phyloP scores from a whole-genome alignment of 2,113 vertebrate species.

The Mesembrinibis cayennensis region DNA sequence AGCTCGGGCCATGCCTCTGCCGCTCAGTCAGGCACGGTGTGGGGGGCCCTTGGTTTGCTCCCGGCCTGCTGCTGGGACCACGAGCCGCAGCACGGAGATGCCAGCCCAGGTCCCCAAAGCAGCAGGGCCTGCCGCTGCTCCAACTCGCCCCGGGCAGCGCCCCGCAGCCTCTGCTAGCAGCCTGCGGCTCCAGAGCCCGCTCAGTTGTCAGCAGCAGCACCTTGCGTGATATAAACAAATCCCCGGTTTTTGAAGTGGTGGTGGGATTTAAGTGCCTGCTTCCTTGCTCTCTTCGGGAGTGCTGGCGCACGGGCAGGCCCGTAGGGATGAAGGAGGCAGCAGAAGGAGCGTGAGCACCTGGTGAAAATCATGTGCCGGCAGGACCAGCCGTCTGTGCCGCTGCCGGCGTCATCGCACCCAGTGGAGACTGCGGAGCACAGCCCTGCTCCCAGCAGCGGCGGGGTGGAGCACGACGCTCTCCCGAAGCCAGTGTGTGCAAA shows the following conservation, averaged over 20 bases:
- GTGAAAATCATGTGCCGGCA: background rate
- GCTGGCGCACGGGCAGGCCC: background rate
- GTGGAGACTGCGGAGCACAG: accelerated
- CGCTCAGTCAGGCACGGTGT: accelerated
- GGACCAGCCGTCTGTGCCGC: background rate
- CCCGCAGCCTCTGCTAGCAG: background rate
- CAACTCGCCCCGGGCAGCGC: background rate
- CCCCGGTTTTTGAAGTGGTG: background rate
- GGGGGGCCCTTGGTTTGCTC: background rate
- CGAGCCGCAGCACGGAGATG: accelerated
- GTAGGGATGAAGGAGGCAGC: background rate
- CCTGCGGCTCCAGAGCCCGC: background rate
- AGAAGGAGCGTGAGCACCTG: background rate
- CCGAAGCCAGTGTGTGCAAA: background rate
- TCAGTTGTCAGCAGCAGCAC: background rate
- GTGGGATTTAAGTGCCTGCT: background rate
- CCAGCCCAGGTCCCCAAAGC: background rate
- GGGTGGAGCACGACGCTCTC: accelerated
- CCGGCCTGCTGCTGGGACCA: background rate
- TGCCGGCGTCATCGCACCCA: background rate
- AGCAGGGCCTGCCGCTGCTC: background rate
- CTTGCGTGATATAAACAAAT: background rate
- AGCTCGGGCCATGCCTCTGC: background rate
- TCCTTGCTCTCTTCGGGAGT: background rate
- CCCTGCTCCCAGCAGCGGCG: background rate